A percentile compares a stretch with the other conserved stretches of the same genome.
phyloP scores from a whole-genome alignment of 2,797 vertebrate genomes.

The Nasua narica region DNA sequence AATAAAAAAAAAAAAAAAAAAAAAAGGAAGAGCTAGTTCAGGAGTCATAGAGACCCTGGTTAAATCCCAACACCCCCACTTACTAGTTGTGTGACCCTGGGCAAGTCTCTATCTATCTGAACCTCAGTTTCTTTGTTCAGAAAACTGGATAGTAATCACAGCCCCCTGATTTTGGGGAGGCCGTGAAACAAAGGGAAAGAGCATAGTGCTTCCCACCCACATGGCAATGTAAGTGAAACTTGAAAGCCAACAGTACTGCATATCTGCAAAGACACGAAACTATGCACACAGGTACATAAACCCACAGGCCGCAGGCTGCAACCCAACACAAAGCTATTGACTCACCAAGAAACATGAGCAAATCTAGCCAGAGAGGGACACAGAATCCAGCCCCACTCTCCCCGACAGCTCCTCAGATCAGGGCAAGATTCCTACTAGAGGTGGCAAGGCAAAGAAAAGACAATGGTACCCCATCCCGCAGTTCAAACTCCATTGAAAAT shows the following conservation, averaged over 20 bases:
- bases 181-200: not conserved
- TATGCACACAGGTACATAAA: not conserved
- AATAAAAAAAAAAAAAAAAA: not conserved
- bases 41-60: not conserved
- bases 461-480: not conserved
- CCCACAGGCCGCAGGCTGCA: not conserved
- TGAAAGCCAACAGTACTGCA: slow-evolving; percentile 19
- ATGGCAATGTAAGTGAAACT: not conserved
- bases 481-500: not conserved
- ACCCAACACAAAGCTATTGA: not conserved
- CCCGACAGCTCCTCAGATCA: not conserved
- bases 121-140: not conserved
- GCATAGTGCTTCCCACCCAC: not conserved
- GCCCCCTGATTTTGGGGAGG: not conserved
- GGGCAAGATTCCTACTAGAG: not conserved
- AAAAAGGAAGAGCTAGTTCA: not conserved
- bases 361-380: not conserved
- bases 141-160: not conserved
- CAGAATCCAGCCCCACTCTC: not conserved
- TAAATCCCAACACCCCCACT: not conserved
- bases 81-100: not conserved
- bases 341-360: not conserved
- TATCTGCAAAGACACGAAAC: not conserved
- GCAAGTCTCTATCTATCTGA: not conserved
- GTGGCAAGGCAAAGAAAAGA: not conserved